These are phyloP conservation scores for Characodon lateralis DNA, from an alignment of 2,797 vertebrate species.

Conservation along the genomic window DNA sequence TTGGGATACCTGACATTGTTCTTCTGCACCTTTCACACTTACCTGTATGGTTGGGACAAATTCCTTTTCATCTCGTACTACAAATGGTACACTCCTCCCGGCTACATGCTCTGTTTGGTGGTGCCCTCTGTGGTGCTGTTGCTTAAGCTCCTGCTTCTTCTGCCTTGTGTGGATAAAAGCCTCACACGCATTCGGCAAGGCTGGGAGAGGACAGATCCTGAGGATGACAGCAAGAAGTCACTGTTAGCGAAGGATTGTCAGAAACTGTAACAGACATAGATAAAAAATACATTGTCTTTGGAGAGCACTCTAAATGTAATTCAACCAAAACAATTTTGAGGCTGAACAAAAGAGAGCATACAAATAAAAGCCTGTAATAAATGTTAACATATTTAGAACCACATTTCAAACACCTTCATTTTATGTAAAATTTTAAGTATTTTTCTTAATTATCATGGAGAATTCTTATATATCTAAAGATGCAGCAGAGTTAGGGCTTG, in stretches of 20 bases:
- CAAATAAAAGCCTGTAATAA: not conserved
- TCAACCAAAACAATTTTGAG: not conserved
- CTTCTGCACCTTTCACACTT: conserved; percentile 87
- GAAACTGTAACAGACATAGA: not conserved
- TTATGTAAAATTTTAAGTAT: not conserved
- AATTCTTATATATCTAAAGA: not conserved
- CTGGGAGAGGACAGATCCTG: conserved; percentile 85
- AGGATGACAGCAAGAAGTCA: conserved; percentile 35
- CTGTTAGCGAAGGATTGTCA: conserved; percentile 55
- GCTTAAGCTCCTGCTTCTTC: conserved; percentile 85
- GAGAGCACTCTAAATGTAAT: conserved; percentile 1
- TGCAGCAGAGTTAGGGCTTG: too few relatives aligned
- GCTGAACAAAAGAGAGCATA: not conserved
- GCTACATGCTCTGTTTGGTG: conserved; percentile 85
- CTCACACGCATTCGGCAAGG: conserved; percentile 89
- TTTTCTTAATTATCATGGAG: not conserved
- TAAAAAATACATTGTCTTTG: not conserved
- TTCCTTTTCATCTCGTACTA: conserved; percentile 80
- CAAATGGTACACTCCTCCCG: conserved; percentile 86
- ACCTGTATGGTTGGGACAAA: conserved; percentile 86
- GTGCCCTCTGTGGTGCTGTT: conserved; percentile 86
- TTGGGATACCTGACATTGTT: conserved; percentile 88
- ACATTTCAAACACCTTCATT: not conserved
- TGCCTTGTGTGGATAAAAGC: conserved; percentile 87
- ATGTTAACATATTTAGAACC: not conserved